Evolutionary conservation across 2,113 vertebrate species (phyloP), one percentile per base, ranked within the genome.

Genomic region (Gambusia affinis): DNA sequence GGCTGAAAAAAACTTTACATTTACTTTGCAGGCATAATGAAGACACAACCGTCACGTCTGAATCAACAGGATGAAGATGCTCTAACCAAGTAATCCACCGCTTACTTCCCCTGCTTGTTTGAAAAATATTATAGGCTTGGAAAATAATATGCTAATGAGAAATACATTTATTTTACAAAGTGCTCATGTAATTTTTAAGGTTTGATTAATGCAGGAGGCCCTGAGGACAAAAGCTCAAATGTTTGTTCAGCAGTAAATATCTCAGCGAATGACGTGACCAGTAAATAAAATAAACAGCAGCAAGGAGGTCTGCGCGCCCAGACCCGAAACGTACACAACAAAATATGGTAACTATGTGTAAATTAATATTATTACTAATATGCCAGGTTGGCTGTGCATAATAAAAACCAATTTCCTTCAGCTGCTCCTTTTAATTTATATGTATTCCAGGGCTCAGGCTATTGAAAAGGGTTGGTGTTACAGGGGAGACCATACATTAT

Each of bases 401-500:
- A 42, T 67, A 44, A 28, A 44, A 7, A 44, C 24, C 24, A 29
- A 14, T 61, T 39, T 39, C 12, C 27, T 28, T 17, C 14, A 42
- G 42, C 42, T 51, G 66, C 28, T 68, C 27, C 47, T 44, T 67
- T 67, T 28, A 29, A 27, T 42, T 67, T 44, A 37, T 31, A 22
- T 54, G 54, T 69, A 67, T 67, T 54, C 19, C 29, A 31, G 54
- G 44, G 10, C 17, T 68, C 11, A 44, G 29, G 15, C 12, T 54
- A 67, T 51, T 37, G 64, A 65, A 27, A 64, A 24, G 39, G 37
- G 28, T n/a, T 27, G n/a, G 17, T 68, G n/a, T 69, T 31, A 69
- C 19, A 31, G 28, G 19, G 44, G 31, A 28, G 29, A 22, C 44
- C 44, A 69, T 69, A 44, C 30, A 69, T 69, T 69, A 69, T 69